These are phyloP conservation scores for Anguilla pacifica DNA, from an alignment of 2,797 vertebrate species.

Conservation along the genomic window DNA sequence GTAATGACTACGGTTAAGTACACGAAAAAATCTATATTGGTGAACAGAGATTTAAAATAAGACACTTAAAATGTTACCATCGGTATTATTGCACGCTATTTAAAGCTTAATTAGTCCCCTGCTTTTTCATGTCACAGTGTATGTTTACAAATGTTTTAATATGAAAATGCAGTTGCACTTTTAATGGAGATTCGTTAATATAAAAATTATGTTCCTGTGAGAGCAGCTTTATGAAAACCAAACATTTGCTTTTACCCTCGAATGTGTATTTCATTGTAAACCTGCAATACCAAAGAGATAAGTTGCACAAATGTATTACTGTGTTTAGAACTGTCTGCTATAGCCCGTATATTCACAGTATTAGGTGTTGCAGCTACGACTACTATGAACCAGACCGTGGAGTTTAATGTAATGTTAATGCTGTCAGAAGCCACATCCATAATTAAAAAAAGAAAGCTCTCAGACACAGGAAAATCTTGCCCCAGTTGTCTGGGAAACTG, in stretches of 20 bases:
- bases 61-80: conserved; percentile 32
- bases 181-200: neutral
- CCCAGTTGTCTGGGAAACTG: neutral
- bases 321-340: neutral
- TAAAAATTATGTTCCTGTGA: neutral
- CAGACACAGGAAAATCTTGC: neutral
- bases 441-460: neutral
- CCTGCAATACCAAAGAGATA: neutral
- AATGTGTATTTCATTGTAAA: neutral
- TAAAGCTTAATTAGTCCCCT: neutral
- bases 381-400: neutral
- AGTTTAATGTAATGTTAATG: neutral
- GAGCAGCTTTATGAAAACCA: neutral
- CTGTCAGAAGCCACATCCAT: neutral
- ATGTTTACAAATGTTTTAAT: no score
- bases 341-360: neutral
- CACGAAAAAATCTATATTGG: conserved; percentile 4
- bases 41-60: neutral
- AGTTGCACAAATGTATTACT: neutral
- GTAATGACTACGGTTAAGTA: conserved; percentile 51
- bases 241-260: neutral
- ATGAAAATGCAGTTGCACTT: conserved; percentile 9
- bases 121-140: neutral
- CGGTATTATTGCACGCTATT: neutral
- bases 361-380: neutral